Base-by-base conservation (phyloP, 1,140 invertebrate genomes). In the Lepidurus arcticus region DNA sequence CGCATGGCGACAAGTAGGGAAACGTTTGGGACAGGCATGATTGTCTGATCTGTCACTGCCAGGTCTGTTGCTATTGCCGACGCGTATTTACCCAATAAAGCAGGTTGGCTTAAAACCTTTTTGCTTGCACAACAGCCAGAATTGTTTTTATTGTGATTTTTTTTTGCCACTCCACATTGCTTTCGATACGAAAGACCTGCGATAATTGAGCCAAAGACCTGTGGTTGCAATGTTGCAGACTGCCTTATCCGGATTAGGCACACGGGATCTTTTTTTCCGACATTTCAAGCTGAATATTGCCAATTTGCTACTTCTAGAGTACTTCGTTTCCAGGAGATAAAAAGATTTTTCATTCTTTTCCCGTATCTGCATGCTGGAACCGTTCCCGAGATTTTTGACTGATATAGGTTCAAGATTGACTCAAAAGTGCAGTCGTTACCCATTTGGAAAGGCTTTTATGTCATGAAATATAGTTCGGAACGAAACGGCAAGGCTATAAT, bases 31-130 rank as follows among this genome's bases (percentile, higher is more conserved):
- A 65, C 53, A 21, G 13, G 21, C 53, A 21, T 21, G 16, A 16
- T 65, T 65, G 53, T 65, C 53, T 9, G 53, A 65, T 65, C 53
- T 65, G 53, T 65, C 53, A 65, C 53, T 65, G 53, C 13, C 53
- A 65, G 53, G 21, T 7, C 13, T 65, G 21, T 13, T 13, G 6
- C 53, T 65, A 4, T 65, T 65, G 4, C 53, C 53, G 53, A 21
- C 7, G 53, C 21, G 9, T 21, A 65, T 13, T n/a, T n/a, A 65
- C 16, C 53, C 53, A 65, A 65, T 65, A 65, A 65, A 21, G 53
- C 13, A 65, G 53, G 53, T 65, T 65, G 7, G 53, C 53, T 13
- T 11, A 65, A 7, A 21, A 5, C 13, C 9, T 65, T 16, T 9
- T 9, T 21, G 53, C 53, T 65, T 21, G 16, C 16, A 21, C 53